These are phyloP conservation scores for Apogon talboti DNA, from an alignment of 2,797 vertebrate genomes.

Conservation along the genomic window DNA sequence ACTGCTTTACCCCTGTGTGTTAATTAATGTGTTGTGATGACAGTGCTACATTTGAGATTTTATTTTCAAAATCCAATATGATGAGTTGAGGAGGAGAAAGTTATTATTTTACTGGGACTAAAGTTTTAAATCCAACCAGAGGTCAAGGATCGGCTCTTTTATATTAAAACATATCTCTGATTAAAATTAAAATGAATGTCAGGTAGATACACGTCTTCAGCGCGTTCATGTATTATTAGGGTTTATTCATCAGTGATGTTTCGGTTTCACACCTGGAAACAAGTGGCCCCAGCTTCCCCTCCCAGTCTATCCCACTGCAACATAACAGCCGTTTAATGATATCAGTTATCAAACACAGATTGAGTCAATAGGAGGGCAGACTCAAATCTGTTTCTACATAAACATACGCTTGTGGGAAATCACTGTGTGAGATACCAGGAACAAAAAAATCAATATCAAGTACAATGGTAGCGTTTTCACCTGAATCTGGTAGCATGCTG, in stretches of 20 bases:
- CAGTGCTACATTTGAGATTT: too few relatives aligned
- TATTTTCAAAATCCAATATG: too few relatives aligned
- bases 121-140: neutral
- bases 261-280: conserved; percentile 11
- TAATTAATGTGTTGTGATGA: too few relatives aligned
- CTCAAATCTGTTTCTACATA: conserved; percentile 33
- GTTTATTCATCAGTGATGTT: conserved; percentile 32
- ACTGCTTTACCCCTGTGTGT: too few relatives aligned
- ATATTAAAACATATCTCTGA: neutral
- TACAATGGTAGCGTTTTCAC: conserved; percentile 47
- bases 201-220: conserved; percentile 16
- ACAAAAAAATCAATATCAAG: conserved; percentile 35
- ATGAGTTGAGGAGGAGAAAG: too few relatives aligned
- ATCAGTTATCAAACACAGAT: conserved; percentile 27
- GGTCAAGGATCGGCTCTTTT: neutral
- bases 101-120: too few relatives aligned
- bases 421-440: conserved; percentile 19
- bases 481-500: conserved; percentile 28
- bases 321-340: conserved; percentile 27
- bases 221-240: neutral
- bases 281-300: neutral
- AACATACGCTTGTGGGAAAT: conserved; percentile 45
- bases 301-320: conserved; percentile 2
- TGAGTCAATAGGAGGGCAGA: conserved; percentile 3
- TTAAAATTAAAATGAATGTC: conserved; percentile 1